Evolutionary conservation across 2,888 invertebrate genomes (phyloP).

Genomic region (Chymomyza caudatula): DNA sequence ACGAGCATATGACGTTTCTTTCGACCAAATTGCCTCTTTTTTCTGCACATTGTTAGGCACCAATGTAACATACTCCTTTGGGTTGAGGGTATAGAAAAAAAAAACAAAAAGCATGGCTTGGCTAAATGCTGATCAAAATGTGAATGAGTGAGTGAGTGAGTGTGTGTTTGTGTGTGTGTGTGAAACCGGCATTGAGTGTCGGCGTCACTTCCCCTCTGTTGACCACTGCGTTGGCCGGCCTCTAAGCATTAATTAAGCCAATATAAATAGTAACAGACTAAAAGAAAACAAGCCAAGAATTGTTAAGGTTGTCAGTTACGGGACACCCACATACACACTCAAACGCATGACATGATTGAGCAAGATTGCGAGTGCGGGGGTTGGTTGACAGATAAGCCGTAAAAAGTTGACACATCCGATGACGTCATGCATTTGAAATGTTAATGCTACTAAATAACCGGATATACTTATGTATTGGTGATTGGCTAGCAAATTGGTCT

Average conservation of each 20-base stretch:
- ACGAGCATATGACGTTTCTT: too few species aligned
- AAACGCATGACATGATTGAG: slow-evolving; percentile 17
- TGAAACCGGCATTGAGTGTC: slow-evolving; percentile 35
- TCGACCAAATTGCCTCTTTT: too few species aligned
- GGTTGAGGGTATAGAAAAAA: not conserved
- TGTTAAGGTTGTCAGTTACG: slow-evolving; percentile 23
- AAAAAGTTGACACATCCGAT: slow-evolving; percentile 31
- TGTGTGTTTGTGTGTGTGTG: too few species aligned
- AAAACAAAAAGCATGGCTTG: not conserved
- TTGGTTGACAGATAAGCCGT: slow-evolving; percentile 38
- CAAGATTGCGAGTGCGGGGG: slow-evolving; percentile 48
- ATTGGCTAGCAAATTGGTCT: slow-evolving; percentile 2
- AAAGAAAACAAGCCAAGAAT: slow-evolving; percentile 53
- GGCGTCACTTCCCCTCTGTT: slow-evolving; percentile 34
- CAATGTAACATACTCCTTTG: not conserved
- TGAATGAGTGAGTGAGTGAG: slow-evolving; percentile 1
- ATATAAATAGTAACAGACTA: slow-evolving; percentile 39
- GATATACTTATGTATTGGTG: not conserved
- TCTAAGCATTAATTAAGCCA: slow-evolving; percentile 44
- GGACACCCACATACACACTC: slow-evolving; percentile 18
- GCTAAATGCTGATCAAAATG: not conserved
- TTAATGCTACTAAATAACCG: slow-evolving; percentile 16
- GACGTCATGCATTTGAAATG: slow-evolving; percentile 49
- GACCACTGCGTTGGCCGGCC: slow-evolving; percentile 20
- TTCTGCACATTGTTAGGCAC: not conserved